Base-by-base conservation (phyloP, 1,140 invertebrate genomes). In the Tribolium madens region DNA sequence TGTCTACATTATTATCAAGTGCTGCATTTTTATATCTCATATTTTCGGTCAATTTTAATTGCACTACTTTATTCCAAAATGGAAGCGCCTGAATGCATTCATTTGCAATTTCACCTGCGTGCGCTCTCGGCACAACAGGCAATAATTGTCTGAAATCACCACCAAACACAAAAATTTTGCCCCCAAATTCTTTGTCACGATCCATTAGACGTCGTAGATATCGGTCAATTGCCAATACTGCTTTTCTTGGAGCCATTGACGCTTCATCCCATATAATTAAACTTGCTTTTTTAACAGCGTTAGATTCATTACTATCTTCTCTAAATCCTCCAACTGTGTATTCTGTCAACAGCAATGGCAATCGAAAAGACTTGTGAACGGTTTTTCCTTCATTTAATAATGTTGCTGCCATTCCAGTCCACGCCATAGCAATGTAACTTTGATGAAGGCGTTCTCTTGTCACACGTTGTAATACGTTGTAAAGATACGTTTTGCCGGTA, bases 211-310 rank as follows among this genome's bases (percentile, higher is more conserved):
- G 68, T 2, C n/a, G 2, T 75, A 80, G 42, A 72, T 1, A 73
- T 14, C 48, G 21, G 69, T 83, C 80, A 3, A 81, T 33, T 1
- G 78, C 75, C 36, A 83, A 52, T 4, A 84, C 13, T 0, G 79
- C 81, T 77, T 78, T 26, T 60, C 21, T 15, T n/a, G 76, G 80
- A 7, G 81, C 46, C 83, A 84, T 84, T 2, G 80, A 79, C 1
- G 81, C 82, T 75, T 85, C 84, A 64, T 84, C 83, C 79, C 80
- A 84, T 21, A 85, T 75, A 13, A 84, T 82, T 47, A 85, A 18
- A 53, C 74, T 48, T 12, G 74, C 69, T 12, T 76, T 78, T 78
- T 72, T 42, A 18, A 76, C 50, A n/a, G 71, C 36, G 52, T 76
- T 18, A 14, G 79, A 64, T 12, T 72, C 21, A 15, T 70, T 18